These are phyloP conservation scores for Homalodisca vitripennis DNA, from an alignment of 1,140 invertebrate species.

Conservation along the genomic window DNA sequence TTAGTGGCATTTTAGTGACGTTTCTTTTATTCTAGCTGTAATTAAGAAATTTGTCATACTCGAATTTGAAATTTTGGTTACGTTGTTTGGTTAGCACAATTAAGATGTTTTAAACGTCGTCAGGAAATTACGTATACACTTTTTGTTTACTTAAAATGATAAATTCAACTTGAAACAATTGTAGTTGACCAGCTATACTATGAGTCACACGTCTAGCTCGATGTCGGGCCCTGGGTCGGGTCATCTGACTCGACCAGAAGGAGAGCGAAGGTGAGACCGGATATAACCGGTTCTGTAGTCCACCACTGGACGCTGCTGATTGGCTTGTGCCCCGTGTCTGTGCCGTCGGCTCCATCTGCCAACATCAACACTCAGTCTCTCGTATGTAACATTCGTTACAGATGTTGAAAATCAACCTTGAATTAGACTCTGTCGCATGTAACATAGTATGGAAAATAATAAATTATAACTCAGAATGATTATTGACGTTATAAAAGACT, in stretches of 20 bases:
- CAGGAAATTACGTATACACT: neutral
- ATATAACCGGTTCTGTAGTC: constrained; percentile 89
- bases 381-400: no score
- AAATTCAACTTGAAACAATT: neutral
- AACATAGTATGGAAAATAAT: no score
- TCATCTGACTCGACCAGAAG: constrained; percentile 82
- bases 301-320: constrained; percentile 61
- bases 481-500: no score
- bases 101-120: neutral
- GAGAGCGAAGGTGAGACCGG: constrained; percentile 82
- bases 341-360: constrained; percentile 64
- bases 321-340: constrained; percentile 59
- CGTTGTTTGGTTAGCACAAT: no score
- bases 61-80: neutral
- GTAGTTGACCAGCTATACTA: neutral
- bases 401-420: no score
- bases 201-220: neutral
- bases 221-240: constrained; percentile 44
- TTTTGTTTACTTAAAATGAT: neutral
- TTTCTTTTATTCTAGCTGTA: neutral
- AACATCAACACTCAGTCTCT: neutral
- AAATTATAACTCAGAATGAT: no score
- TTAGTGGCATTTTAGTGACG: no score
- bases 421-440: no score
- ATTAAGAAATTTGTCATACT: neutral